Percentiles rank a stretch among this genome's conserved stretches.
Conservation (phyloP, 2,113 vertebrate genomes). For the Nycticorax nycticorax region DNA sequence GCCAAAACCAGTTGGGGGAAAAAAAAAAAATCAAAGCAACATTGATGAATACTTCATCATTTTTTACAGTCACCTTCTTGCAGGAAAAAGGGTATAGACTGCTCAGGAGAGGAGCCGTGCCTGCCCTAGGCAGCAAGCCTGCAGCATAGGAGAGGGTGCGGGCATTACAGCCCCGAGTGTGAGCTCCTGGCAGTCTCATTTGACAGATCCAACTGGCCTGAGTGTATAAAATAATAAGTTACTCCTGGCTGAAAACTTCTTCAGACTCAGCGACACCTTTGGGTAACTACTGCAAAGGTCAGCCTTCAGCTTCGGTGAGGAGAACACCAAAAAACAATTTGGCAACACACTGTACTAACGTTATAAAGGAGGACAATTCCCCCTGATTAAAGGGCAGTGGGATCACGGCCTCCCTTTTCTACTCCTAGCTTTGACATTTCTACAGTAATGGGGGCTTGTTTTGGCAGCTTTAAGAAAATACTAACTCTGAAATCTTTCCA, state of each 20-base stretch:
- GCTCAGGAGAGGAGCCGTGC: neutral
- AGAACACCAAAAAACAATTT: conserved; percentile 11
- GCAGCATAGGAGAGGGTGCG: neutral
- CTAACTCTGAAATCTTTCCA: neutral
- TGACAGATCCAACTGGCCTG: neutral
- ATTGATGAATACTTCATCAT: neutral
- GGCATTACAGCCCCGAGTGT: fast-evolving
- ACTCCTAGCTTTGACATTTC: conserved; percentile 4
- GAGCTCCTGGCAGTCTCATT: fast-evolving
- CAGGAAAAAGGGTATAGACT: neutral
- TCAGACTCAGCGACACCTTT: neutral
- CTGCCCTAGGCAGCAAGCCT: neutral
- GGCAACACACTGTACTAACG: neutral
- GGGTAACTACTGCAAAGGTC: conserved; percentile 37
- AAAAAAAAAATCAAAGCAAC: neutral
- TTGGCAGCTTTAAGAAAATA: conserved; percentile 10
- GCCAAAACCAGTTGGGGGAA: neutral
- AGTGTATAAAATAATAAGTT: neutral
- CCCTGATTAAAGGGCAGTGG: conserved; percentile 32
- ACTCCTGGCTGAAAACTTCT: neutral
- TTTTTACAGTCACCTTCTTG: neutral
- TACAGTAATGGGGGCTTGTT: neutral
- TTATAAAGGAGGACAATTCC: conserved; percentile 5
- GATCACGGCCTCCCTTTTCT: neutral
- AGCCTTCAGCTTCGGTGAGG: conserved; percentile 32